Conservation (phyloP, 2,888 invertebrate species). For the Drosophila differens region DNA sequence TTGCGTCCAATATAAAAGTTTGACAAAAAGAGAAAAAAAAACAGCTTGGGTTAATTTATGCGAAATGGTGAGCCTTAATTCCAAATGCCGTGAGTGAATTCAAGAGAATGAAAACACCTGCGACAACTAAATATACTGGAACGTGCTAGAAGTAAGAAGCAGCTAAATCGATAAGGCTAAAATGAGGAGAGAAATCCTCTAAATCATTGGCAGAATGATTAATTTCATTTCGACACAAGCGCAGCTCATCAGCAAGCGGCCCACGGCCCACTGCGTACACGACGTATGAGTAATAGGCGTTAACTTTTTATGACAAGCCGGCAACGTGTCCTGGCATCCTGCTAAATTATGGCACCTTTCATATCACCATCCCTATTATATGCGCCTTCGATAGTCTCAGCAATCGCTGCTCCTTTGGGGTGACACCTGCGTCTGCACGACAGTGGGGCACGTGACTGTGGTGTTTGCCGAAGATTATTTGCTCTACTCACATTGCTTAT, state of each 20-base stretch:
- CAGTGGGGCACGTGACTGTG: slow-evolving; percentile 54
- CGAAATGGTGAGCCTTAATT: not conserved
- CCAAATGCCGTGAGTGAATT: slow-evolving; percentile 13
- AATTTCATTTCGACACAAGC: slow-evolving; percentile 56
- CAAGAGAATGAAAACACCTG: slow-evolving; percentile 37
- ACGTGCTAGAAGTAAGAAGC: not conserved
- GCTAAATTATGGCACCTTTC: slow-evolving; percentile 48
- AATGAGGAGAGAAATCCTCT: slow-evolving; percentile 19
- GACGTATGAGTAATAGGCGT: slow-evolving; percentile 60
- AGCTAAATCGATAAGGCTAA: slow-evolving; percentile 43
- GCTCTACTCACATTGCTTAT: slow-evolving; percentile 18
- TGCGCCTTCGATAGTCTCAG: slow-evolving; percentile 20
- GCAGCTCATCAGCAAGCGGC: slow-evolving; percentile 18
- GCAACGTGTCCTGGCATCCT: slow-evolving; percentile 17
- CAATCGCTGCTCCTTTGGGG: slow-evolving; percentile 6
- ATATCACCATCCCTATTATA: slow-evolving; percentile 21
- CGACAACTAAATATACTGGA: slow-evolving; percentile 37
- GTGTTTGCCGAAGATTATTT: slow-evolving; percentile 3
- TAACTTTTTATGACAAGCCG: slow-evolving; percentile 65
- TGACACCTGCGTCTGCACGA: slow-evolving; percentile 35
- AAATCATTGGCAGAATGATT: slow-evolving; percentile 64
- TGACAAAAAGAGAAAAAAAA: not conserved
- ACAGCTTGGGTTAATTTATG: not conserved
- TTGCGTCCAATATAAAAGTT: not conserved
- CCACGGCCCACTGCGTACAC: not conserved